Evolutionary conservation across 2,888 invertebrate genomes (phyloP), one percentile per base, ranked within the genome.

Genomic region (Drosophila diplacantha): DNA sequence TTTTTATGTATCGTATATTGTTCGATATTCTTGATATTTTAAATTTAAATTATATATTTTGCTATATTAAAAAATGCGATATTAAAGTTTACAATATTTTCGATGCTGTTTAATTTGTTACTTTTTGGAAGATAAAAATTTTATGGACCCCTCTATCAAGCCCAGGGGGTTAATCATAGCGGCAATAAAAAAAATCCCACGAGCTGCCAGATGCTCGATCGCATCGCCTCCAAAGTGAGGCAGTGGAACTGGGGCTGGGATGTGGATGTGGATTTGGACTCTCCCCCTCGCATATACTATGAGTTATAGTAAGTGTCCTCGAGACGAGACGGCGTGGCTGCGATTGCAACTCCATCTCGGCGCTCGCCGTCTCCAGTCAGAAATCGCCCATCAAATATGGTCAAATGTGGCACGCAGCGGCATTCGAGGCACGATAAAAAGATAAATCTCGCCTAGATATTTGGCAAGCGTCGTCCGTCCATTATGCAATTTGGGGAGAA

Each of bases 371-470:
- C 26, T 43, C 26, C 26, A 39, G 22, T 6, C 57, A 57, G 60
- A 72, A 60, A 72, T 75, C 65, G 63, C 63, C 50, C 62, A 68
- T 52, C 68, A 66, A 75, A 80, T 76, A 73, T 80, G 80, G 77
- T 80, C 80, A 77, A 77, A 80, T 77, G 80, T 71, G 77, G 77
- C 80, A 80, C 80, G 80, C 77, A 29, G 80, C 69, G 77, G 77
- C 68, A 76, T 76, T 79, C 68, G 57, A 29, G 52, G 67, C 65
- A 47, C 59, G 60, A 59, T 49, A 65, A 58, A 66, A 53, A 64
- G 51, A 66, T 66, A 65, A 68, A 66, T 66, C 52, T 62, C 38
- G 51, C 22, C 62, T 65, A 50, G 58, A 52, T 62, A 31, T 34
- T 68, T 68, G 72, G 67, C 53, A 62, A 73, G 52, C 64, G 55